These are phyloP conservation scores for Meleagris gallopavo DNA, from an alignment of 2,113 vertebrate genomes.

Conservation along the genomic window DNA sequence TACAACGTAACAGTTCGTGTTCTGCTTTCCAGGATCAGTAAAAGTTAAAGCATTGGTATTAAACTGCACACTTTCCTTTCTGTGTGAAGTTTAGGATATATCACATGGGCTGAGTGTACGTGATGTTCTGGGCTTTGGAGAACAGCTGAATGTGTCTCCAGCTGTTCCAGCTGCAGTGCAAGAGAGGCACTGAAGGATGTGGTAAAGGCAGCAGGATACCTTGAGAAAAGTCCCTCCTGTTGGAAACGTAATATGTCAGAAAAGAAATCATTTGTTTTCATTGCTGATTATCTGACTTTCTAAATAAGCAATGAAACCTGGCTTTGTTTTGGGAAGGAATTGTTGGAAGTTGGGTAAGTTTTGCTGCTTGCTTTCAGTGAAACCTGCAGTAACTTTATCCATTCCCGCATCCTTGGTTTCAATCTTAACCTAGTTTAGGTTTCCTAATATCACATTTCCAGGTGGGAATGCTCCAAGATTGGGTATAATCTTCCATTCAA, in stretches of 20 bases:
- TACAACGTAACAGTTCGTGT: neutral
- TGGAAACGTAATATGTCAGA: neutral
- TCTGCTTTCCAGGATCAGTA: neutral
- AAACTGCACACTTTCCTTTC: neutral
- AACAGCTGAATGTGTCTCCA: slow-evolving; percentile 9
- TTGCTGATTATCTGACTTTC: neutral
- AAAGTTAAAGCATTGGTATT: neutral
- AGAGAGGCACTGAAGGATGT: neutral
- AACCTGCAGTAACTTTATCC: neutral
- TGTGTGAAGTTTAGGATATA: neutral
- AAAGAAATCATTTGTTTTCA: neutral
- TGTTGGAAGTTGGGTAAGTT: slow-evolving; percentile 32
- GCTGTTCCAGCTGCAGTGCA: slow-evolving; percentile 3
- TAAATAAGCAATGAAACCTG: neutral
- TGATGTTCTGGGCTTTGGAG: neutral
- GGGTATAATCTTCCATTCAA: neutral
- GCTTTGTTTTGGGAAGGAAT: slow-evolving; percentile 15
- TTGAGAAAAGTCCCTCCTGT: neutral
- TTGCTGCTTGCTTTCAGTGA: neutral
- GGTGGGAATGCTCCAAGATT: neutral
- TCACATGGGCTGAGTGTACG: slow-evolving; percentile 20
- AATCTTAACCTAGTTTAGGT: neutral
- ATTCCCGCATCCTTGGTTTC: slow-evolving; percentile 28
- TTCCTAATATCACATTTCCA: neutral
- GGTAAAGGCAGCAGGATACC: neutral